phyloP scores from a whole-genome alignment of 2,113 vertebrate species.

The Heloderma charlesbogerti region DNA sequence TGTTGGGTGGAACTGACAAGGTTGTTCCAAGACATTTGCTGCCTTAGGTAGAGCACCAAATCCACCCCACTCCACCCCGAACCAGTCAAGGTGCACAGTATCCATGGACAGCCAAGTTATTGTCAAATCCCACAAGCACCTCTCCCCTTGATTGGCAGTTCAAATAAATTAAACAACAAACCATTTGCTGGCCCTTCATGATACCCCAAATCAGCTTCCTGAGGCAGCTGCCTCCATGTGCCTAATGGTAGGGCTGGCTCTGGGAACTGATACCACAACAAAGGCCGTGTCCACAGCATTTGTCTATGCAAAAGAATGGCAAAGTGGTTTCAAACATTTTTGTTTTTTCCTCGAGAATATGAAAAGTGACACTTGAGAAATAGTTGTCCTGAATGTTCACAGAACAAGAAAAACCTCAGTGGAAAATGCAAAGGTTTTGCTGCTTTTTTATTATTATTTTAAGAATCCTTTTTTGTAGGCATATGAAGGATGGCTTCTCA shows the following conservation, averaged over 20 bases:
- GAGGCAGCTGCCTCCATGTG: background rate
- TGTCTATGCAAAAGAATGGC: background rate
- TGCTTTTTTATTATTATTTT: background rate
- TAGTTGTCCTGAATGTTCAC: background rate
- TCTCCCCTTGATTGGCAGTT: background rate
- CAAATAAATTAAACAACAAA: background rate
- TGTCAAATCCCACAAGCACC: background rate
- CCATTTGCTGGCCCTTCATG: background rate
- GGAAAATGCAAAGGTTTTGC: slow-evolving; percentile 1
- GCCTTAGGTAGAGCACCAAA: no score
- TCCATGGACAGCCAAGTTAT: background rate
- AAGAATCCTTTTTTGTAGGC: background rate
- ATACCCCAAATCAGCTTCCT: background rate
- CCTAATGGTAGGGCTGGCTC: background rate
- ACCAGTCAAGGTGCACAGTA: background rate
- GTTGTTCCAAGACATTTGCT: no score
- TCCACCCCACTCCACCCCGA: no score
- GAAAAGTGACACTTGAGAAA: background rate
- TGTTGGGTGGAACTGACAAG: no score
- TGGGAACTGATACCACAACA: background rate
- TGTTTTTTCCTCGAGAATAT: background rate
- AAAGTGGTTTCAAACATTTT: background rate
- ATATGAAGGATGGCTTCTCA: background rate
- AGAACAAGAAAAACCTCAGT: background rate
- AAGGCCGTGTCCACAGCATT: background rate